phyloP scores from a whole-genome alignment of 2,888 invertebrate genomes.

The Pterobdella sp. region DNA sequence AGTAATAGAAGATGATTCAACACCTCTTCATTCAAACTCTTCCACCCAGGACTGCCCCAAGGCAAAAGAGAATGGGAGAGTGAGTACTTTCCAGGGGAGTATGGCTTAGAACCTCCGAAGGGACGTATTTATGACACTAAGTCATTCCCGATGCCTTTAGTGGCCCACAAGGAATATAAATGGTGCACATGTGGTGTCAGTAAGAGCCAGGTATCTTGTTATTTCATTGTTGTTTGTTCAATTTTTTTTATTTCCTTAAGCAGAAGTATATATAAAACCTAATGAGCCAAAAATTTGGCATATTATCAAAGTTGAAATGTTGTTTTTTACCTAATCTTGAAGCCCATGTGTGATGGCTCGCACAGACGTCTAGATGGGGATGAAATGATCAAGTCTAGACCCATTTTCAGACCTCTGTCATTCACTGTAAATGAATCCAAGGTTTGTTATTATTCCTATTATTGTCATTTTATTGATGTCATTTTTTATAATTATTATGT shows the following conservation, averaged over 20 bases:
- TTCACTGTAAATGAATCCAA: constrained; percentile 78
- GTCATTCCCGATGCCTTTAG: constrained; percentile 70
- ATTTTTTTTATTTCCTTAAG: too few relatives aligned
- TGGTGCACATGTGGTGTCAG: constrained; percentile 95
- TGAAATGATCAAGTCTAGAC: constrained; percentile 62
- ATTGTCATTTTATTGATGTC: too few relatives aligned
- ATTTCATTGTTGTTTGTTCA: too few relatives aligned
- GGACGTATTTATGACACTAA: constrained; percentile 78
- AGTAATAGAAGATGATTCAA: too few relatives aligned
- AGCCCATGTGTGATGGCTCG: constrained; percentile 89
- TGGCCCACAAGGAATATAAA: constrained; percentile 66
- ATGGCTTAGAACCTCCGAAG: constrained; percentile 50
- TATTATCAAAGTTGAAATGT: too few relatives aligned
- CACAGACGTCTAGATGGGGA: constrained; percentile 62
- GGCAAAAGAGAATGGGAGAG: constrained; percentile 23
- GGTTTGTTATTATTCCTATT: too few relatives aligned
- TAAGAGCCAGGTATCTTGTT: constrained; percentile 60
- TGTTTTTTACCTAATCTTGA: constrained; percentile 39
- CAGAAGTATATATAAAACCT: too few relatives aligned
- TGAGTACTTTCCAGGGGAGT: constrained; percentile 35
- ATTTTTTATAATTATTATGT: too few relatives aligned
- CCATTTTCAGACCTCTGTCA: constrained; percentile 63
- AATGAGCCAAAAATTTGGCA: too few relatives aligned
- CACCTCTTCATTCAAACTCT: too few relatives aligned
- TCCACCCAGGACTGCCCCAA: neutral